Evolutionary conservation across 2,888 invertebrate species (phyloP), one percentile per base, ranked within the genome.

Genomic region (Microchrysa polita): DNA sequence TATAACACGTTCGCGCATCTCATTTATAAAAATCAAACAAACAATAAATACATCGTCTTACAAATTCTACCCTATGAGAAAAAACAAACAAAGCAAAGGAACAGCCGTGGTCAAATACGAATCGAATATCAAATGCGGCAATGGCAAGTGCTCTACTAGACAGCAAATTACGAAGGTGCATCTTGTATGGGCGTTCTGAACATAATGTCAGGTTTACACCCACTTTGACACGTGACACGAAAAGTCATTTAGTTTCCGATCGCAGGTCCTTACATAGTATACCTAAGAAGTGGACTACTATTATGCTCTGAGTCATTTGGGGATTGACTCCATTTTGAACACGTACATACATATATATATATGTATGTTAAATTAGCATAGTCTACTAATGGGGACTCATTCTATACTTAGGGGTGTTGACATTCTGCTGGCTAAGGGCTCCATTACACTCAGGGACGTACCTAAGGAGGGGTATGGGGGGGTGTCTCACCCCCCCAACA

Each of bases 151-250:
- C 34, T 48, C 48, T 7, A 34, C 65, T 18, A 20, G 55, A 60
- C 44, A 18, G 65, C 55, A 73, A 73, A 73, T 73, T 73, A 73
- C 72, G 67, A 77, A 78, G 78, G 78, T 78, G 78, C 78, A 78
- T 78, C 77, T 77, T 78, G 78, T 73, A 74, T 77, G 78, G 78
- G 78, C 78, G 78, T 77, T 72, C 72, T 77, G 76, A 71, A 63
- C 76, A 77, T 73, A 75, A 78, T 77, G 77, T 79, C 75, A 78
- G 77, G 78, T 79, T 65, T 77, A 78, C 78, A 78, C 78, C 78
- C 78, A 77, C 77, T 77, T 77, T 79, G 79, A 79, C 79, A 80
- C 79, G 79, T 80, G 79, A 79, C 80, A 80, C 77, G 77, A 77
- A 78, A 80, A 79, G 77, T 80, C 80, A 79, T 79, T 79, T 78